A percentile compares a stretch with the other conserved stretches of the same genome.
These are phyloP conservation scores for Panthera leo DNA, from an alignment of 2,113 vertebrate genomes.

Conservation along the genomic window DNA sequence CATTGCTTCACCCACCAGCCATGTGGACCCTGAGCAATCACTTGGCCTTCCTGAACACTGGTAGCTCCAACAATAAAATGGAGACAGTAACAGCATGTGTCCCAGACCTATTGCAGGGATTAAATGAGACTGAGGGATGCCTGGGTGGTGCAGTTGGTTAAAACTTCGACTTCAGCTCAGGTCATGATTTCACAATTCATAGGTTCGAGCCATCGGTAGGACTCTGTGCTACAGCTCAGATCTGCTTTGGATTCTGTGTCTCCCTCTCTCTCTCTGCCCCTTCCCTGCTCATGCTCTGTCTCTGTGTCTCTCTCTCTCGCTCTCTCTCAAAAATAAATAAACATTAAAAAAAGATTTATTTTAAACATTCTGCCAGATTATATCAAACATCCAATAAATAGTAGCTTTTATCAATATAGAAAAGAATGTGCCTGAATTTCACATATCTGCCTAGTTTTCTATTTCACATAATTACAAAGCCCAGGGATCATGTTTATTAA, in stretches of 20 bases:
- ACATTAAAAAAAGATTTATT: too few relatives aligned
- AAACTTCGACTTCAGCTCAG: too few relatives aligned
- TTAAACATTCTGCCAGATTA: not conserved
- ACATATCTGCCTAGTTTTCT: not conserved
- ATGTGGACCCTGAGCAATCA: not conserved
- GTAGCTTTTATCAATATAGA: not conserved
- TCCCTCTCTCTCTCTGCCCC: too few relatives aligned
- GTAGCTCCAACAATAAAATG: not conserved
- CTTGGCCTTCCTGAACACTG: not conserved
- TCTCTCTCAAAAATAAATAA: too few relatives aligned
- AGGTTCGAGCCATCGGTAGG: too few relatives aligned
- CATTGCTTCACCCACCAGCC: not conserved
- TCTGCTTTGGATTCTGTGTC: too few relatives aligned
- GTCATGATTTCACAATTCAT: too few relatives aligned
- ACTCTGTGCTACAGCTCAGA: too few relatives aligned
- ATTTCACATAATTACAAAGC: not conserved
- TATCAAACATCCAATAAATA: not conserved
- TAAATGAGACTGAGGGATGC: not conserved
- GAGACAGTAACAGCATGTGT: not conserved
- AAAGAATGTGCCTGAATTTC: not conserved
- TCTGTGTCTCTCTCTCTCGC: too few relatives aligned
- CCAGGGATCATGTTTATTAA: not conserved
- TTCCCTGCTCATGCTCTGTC: too few relatives aligned
- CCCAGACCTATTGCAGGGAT: too few relatives aligned
- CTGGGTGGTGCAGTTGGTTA: too few relatives aligned